Evolutionary conservation across 2,888 invertebrate genomes (phyloP), one percentile per base, ranked within the genome.

Genomic region (Scaptomyza polygonia): DNA sequence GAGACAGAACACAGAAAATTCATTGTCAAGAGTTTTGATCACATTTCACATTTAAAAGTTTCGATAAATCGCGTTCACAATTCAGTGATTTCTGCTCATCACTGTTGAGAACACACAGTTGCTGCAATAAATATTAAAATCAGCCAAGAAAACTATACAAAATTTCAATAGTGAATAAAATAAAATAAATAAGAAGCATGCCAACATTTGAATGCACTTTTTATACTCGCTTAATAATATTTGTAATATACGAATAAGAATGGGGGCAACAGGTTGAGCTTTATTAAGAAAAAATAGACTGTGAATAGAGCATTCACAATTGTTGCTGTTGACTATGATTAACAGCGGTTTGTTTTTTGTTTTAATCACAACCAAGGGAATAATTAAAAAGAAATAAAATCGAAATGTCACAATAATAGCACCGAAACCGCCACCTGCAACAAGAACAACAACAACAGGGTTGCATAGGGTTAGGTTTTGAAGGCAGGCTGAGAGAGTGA

Each of bases 81-180:
- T 34, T 8, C 8, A 1, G n/a, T n/a, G n/a, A 43, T 34, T 39
- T 25, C 18, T 40, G 57, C 49, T 30, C 69, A 64, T 42, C 67
- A 30, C 43, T 42, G 34, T 30, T 30, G 29, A 9, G 5, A 18
- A 34, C 32, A n/a, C 16, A 40, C 34, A 34, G 57, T 42, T 59
- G 65, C 52, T 63, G 57, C 61, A 77, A 72, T 72, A 77, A 47
- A 69, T 51, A 54, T 48, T 52, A 32, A 66, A 78, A 64, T 66
- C 62, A 53, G 40, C 51, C 67, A 72, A 67, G 54, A 80, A 64
- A 57, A 57, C 66, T 72, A 68, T 53, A 75, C 42, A 61, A 57
- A 42, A 42, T 34, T 7, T 14, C 51, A 14, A 51, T 18, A 14
- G 16, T 21, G 32, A 40, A 57, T 30, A 34, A 27, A n/a, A 18